Base-by-base conservation (phyloP, 2,113 vertebrate genomes). In the Rallus limicola region DNA sequence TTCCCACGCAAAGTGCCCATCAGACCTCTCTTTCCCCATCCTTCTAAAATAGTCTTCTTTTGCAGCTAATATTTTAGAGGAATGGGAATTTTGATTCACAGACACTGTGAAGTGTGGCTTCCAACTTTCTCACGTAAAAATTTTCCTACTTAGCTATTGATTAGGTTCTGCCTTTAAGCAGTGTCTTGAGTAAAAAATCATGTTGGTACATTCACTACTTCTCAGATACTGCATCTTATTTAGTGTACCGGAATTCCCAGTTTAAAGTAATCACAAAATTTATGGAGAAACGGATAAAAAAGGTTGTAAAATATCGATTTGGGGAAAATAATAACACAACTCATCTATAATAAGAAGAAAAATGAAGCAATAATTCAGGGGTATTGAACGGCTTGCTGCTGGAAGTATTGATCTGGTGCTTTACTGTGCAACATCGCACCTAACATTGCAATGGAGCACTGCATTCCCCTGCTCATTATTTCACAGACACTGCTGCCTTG, bases 201-300 rank as follows among this genome's bases (percentile, higher is more conserved):
- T 97, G 97, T 97, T 97, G 96, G 97, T 96, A 97, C 97, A 95
- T 96, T 94, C 96, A 96, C 83, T 97, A 10, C 96, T 94, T 97
- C 97, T 97, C 97, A 97, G 97, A 97, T 96, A 98, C 97, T 97
- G 97, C 98, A 97, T 99, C 99, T 99, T 99, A 99, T 99, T 99
- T 99, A 99, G 98, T 98, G 98, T 99, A 99, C 99, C 99, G 98
- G 99, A 99, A 99, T 99, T 98, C 98, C 98, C 99, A 99, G 99
- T 99, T 99, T 99, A 99, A 99, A 99, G 98, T 99, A 99, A 99
- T 99, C 99, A 99, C 98, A 97, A 98, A 99, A 99, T 99, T 99
- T 99, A 99, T 99, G 99, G 99, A 99, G 98, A 99, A 99, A 99
- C 98, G 98, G 99, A 99, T 99, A 99, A 99, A 99, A 99, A 99